Base-by-base conservation (phyloP, 2,113 vertebrate species). In the Calyptomena viridis region DNA sequence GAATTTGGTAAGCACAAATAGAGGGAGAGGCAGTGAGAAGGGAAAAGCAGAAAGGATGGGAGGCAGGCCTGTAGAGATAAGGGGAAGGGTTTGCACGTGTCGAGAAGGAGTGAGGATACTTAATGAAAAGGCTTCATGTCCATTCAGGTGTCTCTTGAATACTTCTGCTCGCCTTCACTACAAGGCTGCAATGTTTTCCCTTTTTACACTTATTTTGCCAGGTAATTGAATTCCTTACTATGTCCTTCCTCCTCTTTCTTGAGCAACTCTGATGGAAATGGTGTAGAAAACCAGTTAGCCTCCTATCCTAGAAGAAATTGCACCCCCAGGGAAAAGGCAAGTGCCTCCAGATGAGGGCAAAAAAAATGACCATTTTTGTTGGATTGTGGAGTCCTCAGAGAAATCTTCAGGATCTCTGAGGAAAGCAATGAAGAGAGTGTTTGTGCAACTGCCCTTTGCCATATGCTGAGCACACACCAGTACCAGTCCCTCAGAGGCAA, bases 31-130 rank as follows among this genome's bases (percentile, higher is more conserved):
- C 31, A 1, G 3, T 28, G 33, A 56, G 71, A 64, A 64, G 16
- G 23, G 35, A 60, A 55, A 64, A 79, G 27, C 27, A 60, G 80
- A 40, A 87, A 40, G 52, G 52, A 11, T 37, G 66, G 37, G 66
- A 64, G 27, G 14, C 25, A 13, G 9, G 4, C 5, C 17, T 62
- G 27, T 44, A 13, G 64, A 71, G 18, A 20, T 37, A 58, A 67
- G 17, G 35, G 15, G 12, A 5, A 59, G 71, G 68, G 9, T 42
- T 50, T 72, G 20, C 12, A 14, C 1, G 0, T 17, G 5, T 19
- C 15, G 18, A 40, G 14, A 78, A 67, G 52, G 4, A 64, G 27
- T 5, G 47, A 27, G 14, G 21, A 12, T 47, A 18, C 21, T 74
- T 49, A 11, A 37, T 46, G 11, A 56, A 82, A 60, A 80, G 13